Conservation (phyloP, 1,140 invertebrate genomes). For the Calephelis virginiensis region DNA sequence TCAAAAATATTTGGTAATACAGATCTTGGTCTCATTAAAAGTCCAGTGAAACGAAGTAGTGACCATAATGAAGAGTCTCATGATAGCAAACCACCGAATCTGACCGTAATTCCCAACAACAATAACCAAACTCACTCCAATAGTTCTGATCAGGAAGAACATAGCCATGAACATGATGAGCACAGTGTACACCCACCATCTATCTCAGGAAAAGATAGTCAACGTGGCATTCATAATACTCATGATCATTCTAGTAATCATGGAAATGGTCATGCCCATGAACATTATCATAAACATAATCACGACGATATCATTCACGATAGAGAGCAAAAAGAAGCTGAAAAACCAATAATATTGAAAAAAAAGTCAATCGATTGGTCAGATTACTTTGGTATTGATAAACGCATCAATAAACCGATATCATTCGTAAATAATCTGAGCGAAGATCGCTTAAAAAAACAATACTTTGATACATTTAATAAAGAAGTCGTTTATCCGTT, state of each 20-base stretch:
- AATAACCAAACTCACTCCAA: constrained; percentile 53
- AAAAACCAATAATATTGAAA: constrained; percentile 79
- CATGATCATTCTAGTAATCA: constrained; percentile 34
- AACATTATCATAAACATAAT: constrained; percentile 55
- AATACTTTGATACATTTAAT: constrained; percentile 71
- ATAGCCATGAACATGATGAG: constrained; percentile 62
- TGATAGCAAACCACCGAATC: constrained; percentile 61
- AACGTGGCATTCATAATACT: constrained; percentile 38
- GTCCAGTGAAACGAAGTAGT: constrained; percentile 71
- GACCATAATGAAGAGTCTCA: constrained; percentile 51
- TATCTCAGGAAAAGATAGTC: constrained; percentile 60
- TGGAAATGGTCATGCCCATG: constrained; percentile 50
- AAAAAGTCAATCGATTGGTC: constrained; percentile 93
- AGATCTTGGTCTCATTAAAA: constrained; percentile 57
- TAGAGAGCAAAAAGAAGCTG: constrained; percentile 34
- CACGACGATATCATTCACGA: constrained; percentile 39
- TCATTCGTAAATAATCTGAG: constrained; percentile 50
- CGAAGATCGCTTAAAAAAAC: constrained; percentile 62
- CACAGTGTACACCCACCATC: constrained; percentile 73
- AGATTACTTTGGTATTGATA: constrained; percentile 90
- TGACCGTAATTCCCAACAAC: constrained; percentile 48
- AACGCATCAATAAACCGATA: constrained; percentile 84
- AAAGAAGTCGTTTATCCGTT: constrained; percentile 73
- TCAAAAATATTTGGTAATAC: constrained; percentile 77
- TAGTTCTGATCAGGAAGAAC: constrained; percentile 42